Base-by-base conservation (phyloP, 2,888 invertebrate genomes). In the Cheilosia variabilis region DNA sequence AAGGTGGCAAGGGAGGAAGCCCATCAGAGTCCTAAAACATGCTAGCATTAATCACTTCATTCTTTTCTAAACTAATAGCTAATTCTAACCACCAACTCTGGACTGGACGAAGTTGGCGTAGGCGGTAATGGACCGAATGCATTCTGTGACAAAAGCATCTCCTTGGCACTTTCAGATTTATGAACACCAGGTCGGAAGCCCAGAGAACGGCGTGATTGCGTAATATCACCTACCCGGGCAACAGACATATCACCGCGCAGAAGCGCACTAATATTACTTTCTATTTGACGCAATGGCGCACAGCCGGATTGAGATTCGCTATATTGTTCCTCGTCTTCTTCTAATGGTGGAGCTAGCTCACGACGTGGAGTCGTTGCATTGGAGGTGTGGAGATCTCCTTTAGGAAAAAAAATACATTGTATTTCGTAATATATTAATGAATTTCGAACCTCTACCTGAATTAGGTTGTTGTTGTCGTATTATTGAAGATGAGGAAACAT, bases 1-100 rank as follows among this genome's bases (percentile, higher is more conserved):
- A 96, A 0, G 97, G 97, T 9, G 97, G 97, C 80, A 97, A 92
- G 45, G 96, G 96, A 22, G 96, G 96, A 90, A 96, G 95, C 88
- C 94, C 88, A 87, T 89, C 89, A 53, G 78, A 88, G 81, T 89
- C 89, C 89, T 89, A 73, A 47, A 87, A 88, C 52, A 53, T 43
- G 7, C n/a, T 58, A 19, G 58, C 37, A 58, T 9, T 47, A 9
- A 41, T 19, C 17, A 52, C 57, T 24, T 53, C 13, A 24, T 17
- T 27, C 9, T 9, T 9, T 9, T 82, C 89, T 87, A 73, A 89
- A 3, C 89, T 52, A 89, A 65, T 83, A 90, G 90, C 50, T 89
- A 89, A 88, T 90, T 90, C 65, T 73, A 77, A 86, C 87, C 88
- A 88, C 88, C 86, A 87, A 87, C 82, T 89, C 89, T 37, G 89